These are phyloP conservation scores for Procapra przewalskii DNA, from an alignment of 2,113 vertebrate genomes.

Conservation along the genomic window DNA sequence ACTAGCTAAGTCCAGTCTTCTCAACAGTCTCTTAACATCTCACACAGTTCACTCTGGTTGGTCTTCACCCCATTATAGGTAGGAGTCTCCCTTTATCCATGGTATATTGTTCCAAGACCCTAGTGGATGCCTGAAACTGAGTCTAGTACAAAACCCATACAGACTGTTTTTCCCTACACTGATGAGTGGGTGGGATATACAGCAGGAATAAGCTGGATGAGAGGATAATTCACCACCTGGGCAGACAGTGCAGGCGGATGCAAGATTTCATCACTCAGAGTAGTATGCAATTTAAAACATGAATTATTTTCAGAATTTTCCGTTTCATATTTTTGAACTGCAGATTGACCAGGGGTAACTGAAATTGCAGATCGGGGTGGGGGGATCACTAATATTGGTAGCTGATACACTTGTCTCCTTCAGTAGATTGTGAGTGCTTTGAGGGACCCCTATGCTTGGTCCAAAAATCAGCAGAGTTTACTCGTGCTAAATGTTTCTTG, in stretches of 20 bases:
- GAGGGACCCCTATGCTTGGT: neutral
- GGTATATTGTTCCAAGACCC: neutral
- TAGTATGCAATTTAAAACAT: neutral
- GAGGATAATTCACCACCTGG: neutral
- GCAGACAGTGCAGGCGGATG: neutral
- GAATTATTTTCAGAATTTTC: neutral
- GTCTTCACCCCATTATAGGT: neutral
- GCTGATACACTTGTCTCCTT: neutral
- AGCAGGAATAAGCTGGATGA: neutral
- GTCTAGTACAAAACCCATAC: neutral
- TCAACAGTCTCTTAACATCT: neutral
- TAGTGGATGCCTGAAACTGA: neutral
- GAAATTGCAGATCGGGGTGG: neutral
- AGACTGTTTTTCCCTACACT: neutral
- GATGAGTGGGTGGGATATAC: neutral
- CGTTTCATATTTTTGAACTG: neutral
- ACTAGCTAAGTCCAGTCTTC: neutral
- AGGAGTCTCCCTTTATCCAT: neutral
- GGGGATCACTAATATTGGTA: neutral
- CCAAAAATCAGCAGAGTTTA: neutral
- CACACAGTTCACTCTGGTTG: neutral
- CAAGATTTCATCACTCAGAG: neutral
- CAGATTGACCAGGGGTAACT: neutral
- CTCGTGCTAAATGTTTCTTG: neutral
- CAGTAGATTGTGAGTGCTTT: neutral